Percentiles rank a stretch among this genome's conserved stretches.
phyloP scores from a whole-genome alignment of 1,140 invertebrate species.

The Drosophila pseudoananassae region DNA sequence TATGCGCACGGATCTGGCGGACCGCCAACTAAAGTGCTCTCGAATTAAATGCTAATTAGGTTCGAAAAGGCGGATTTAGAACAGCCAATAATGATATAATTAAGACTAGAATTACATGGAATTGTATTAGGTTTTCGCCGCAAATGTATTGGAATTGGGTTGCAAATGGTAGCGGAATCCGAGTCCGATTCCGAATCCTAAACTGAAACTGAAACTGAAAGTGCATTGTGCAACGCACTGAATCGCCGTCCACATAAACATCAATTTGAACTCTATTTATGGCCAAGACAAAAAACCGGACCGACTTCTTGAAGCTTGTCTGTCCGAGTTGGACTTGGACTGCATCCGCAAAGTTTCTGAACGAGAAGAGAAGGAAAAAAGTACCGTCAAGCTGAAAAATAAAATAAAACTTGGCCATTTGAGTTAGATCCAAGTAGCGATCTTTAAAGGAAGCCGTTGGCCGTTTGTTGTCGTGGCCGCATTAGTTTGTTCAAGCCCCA shows the following conservation, averaged over 20 bases:
- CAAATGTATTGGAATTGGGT: slow-evolving; percentile 30
- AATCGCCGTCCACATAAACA: slow-evolving; percentile 54
- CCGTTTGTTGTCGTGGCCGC: slow-evolving; percentile 49
- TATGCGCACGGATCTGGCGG: slow-evolving; percentile 73
- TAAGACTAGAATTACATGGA: slow-evolving; percentile 40
- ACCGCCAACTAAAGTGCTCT: slow-evolving; percentile 35
- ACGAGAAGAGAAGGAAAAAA: slow-evolving; percentile 49
- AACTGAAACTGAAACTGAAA: slow-evolving; percentile 45
- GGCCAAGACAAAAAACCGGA: slow-evolving; percentile 74
- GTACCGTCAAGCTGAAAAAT: slow-evolving; percentile 10
- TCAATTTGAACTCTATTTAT: slow-evolving; percentile 71
- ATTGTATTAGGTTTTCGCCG: slow-evolving; percentile 6
- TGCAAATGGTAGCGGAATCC: slow-evolving; percentile 30
- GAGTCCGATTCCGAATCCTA: slow-evolving; percentile 26
- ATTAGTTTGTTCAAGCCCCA: slow-evolving; percentile 35
- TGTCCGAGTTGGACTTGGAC: slow-evolving; percentile 40
- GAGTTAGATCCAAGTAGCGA: slow-evolving; percentile 31
- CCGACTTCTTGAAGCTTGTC: slow-evolving; percentile 64
- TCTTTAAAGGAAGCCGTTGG: slow-evolving; percentile 72
- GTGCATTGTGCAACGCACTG: slow-evolving; percentile 71
- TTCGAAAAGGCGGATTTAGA: slow-evolving; percentile 62
- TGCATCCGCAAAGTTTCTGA: slow-evolving; percentile 81
- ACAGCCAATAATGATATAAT: slow-evolving; percentile 57
- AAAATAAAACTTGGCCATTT: slow-evolving; percentile 36
- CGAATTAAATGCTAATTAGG: slow-evolving; percentile 71